Percentiles rank a stretch among this genome's conserved stretches.
These are phyloP conservation scores for Drosophila truncata DNA, from an alignment of 1,140 invertebrate genomes.

Conservation along the genomic window DNA sequence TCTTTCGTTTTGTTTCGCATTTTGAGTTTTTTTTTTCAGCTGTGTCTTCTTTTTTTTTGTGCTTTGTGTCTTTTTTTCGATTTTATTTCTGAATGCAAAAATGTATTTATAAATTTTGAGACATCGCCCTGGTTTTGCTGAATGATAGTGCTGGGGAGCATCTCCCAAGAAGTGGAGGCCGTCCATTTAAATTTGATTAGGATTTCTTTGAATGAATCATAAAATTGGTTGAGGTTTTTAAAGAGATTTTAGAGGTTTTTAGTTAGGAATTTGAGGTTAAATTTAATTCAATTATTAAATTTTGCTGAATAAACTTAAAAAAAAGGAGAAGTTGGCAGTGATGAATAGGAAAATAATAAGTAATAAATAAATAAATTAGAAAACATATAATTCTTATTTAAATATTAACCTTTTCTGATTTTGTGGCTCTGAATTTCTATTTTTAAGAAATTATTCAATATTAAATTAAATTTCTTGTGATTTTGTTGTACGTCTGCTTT, in stretches of 20 bases:
- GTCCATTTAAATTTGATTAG: neutral
- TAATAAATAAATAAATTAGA: neutral
- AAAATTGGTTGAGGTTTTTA: neutral
- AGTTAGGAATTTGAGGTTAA: fast-evolving
- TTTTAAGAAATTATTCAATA: neutral
- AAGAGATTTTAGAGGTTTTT: neutral
- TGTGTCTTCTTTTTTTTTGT: neutral
- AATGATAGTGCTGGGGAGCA: constrained; percentile 16
- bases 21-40: constrained; percentile 7
- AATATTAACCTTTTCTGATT: neutral
- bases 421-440: neutral
- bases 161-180: neutral
- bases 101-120: constrained; percentile 65
- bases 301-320: neutral
- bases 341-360: neutral
- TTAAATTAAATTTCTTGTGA: neutral
- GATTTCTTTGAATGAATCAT: constrained; percentile 25
- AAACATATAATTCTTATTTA: neutral
- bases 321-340: neutral
- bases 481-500: neutral
- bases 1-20: constrained; percentile 47
- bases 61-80: constrained; percentile 23
- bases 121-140: constrained; percentile 39
- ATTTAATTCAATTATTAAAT: neutral
- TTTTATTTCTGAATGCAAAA: constrained; percentile 52